Evolutionary conservation across 2,113 vertebrate genomes (phyloP).

Genomic region (Suricata suricatta): DNA sequence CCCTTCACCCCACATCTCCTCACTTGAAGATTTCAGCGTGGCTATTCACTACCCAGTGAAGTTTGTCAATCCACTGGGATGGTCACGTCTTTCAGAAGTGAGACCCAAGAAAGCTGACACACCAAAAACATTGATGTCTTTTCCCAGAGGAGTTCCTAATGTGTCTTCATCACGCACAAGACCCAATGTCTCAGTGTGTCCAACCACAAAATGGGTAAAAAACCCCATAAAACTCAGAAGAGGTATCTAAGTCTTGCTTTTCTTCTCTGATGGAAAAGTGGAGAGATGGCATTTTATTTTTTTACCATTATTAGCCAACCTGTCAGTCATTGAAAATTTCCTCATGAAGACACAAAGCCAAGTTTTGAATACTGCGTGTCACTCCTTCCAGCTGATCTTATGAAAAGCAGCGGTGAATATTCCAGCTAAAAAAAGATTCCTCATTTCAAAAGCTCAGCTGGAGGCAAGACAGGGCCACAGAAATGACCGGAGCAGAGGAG

Average conservation of each 20-base stretch:
- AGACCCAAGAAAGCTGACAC: background rate
- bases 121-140: background rate
- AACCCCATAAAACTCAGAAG: background rate
- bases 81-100: background rate
- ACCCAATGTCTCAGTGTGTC: background rate
- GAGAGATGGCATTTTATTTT: background rate
- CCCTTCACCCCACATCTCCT: background rate
- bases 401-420: background rate
- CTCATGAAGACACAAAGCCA: background rate
- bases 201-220: conserved; percentile 6
- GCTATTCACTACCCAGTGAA: background rate
- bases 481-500: conserved; percentile 9
- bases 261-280: background rate
- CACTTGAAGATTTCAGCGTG: background rate
- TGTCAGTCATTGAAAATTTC: conserved; percentile 46
- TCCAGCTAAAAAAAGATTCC: background rate
- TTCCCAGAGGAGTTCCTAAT: background rate
- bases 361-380: conserved; percentile 24
- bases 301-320: conserved; percentile 46
- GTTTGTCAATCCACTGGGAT: background rate
- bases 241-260: background rate
- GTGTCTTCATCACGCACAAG: background rate
- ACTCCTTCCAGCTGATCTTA: conserved; percentile 30
- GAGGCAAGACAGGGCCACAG: background rate
- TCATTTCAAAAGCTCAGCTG: conserved; percentile 46